Evolutionary conservation across 2,888 invertebrate species (phyloP), one percentile per base, ranked within the genome.

Genomic region (Sesamia inferens): DNA sequence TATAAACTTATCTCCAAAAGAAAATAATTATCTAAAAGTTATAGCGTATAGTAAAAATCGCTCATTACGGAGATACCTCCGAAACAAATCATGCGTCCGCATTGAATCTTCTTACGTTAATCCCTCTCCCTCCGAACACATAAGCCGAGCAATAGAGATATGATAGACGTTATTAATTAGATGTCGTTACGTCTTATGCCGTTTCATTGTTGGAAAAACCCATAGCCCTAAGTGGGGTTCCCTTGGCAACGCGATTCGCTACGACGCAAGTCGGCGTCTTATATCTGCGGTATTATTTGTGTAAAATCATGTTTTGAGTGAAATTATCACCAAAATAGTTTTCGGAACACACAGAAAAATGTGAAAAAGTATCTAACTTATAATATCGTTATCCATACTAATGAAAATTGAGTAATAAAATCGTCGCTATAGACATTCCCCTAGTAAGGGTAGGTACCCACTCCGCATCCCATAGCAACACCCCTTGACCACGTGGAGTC

Each of bases 151-250:
- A 94, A 95, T 95, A 92, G 94, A 95, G 95, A 95, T 96, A 96
- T 96, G 94, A 95, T 95, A 94, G 94, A 94, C 92, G 94, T 95
- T 95, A 96, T 96, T 96, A 96, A 96, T 96, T 95, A 95, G 94
- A 94, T 93, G 93, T 94, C 95, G 92, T 95, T 95, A 94, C 93
- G 90, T 95, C 94, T 95, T 95, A 92, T 94, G 94, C 93, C 92
- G 85, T 95, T 94, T 94, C 95, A 94, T 94, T 95, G 94, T 94
- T 90, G 92, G 93, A 93, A 93, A 94, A 92, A 85, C 91, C 90
- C 91, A 89, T 90, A 88, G 91, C 90, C 90, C 90, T 88, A 89
- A 88, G 90, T 85, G 76, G 87, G 86, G 88, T 90, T 89, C 86
- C 92, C 91, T 81, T 87, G 87, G 88, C 87, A 88, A 90, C 90